Base-by-base conservation (phyloP, 2,113 vertebrate genomes). In the Alouatta palliata region DNA sequence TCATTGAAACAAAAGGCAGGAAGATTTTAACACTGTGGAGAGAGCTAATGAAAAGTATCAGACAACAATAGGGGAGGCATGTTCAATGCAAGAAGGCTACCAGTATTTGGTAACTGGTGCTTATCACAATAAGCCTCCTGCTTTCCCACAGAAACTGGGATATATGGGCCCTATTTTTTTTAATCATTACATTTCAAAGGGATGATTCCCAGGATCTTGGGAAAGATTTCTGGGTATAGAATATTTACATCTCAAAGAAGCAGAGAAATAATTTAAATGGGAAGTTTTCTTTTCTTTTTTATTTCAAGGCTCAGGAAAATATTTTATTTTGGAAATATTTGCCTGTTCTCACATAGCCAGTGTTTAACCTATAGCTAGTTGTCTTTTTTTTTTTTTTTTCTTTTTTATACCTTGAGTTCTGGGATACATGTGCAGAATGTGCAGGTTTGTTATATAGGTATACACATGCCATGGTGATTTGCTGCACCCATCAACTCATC, bases 261-360 rank as follows among this genome's bases (percentile, higher is more conserved):
- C 32, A 82, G 6, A 85, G 10, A 76, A 77, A 71, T 0, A 82
- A 35, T 77, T 77, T 77, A 68, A 68, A 35, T 68, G 14, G 32
- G 16, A n/a, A 68, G 16, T 68, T n/a, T 16, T 68, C 32, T 68
- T 68, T 68, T 68, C 16, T 68, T 68, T n/a, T 68, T 58, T 68
- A 35, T 19, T 35, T n/a, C 16, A 68, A 68, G 54, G 56, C 64
- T 19, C 19, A 21, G 45, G 40, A 95, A 92, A 75, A 54, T 27
- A 54, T 70, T 95, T 70, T 90, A 54, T 56, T 92, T 85, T 58
- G 76, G 54, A 77, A 96, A 85, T 52, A 19, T 75, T 49, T 89
- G 23, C 32, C 27, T 95, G 80, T 70, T 40, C 52, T 96, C 70
- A 58, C 23, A 93, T 20, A 95, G 45, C 56, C 81, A 96, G n/a